A percentile compares a stretch with the other conserved stretches of the same genome.
Evolutionary conservation across 2,113 vertebrate genomes (phyloP).

Genomic region (Etia nguti): DNA sequence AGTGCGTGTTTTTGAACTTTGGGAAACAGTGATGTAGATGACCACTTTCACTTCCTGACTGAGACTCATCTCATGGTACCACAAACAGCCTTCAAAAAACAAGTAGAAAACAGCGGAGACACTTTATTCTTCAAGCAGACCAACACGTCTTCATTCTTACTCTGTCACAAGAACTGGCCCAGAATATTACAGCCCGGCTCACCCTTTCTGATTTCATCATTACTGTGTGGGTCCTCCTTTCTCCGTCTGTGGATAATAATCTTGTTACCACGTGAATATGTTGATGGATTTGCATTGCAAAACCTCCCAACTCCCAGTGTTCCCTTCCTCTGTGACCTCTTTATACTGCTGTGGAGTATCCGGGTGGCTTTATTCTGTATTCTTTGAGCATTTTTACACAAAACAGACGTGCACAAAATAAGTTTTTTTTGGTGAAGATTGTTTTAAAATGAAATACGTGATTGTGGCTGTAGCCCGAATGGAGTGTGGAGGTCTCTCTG

Average conservation of each 20-base stretch:
- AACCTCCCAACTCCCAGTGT: neutral
- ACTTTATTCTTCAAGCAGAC: neutral
- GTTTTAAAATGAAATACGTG: neutral
- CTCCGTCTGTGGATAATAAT: neutral
- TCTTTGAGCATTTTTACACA: neutral
- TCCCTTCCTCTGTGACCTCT: neutral
- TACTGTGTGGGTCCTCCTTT: neutral
- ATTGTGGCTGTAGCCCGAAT: neutral
- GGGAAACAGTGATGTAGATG: neutral
- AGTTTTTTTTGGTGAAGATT: neutral
- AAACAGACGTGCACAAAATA: neutral
- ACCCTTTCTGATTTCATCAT: neutral
- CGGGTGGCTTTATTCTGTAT: neutral
- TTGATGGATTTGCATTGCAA: neutral
- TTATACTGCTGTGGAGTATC: neutral
- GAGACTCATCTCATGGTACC: neutral
- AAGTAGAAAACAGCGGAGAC: neutral
- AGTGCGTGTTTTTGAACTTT: neutral
- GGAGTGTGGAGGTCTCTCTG: neutral
- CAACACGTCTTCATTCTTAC: neutral
- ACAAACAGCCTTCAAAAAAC: fast-evolving
- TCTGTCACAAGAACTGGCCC: neutral
- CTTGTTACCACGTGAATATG: neutral
- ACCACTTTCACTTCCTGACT: neutral
- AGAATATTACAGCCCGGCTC: neutral